Evolutionary conservation across 2,797 vertebrate species (phyloP), one percentile per base, ranked within the genome.

Genomic region (Smutsia gigantea): DNA sequence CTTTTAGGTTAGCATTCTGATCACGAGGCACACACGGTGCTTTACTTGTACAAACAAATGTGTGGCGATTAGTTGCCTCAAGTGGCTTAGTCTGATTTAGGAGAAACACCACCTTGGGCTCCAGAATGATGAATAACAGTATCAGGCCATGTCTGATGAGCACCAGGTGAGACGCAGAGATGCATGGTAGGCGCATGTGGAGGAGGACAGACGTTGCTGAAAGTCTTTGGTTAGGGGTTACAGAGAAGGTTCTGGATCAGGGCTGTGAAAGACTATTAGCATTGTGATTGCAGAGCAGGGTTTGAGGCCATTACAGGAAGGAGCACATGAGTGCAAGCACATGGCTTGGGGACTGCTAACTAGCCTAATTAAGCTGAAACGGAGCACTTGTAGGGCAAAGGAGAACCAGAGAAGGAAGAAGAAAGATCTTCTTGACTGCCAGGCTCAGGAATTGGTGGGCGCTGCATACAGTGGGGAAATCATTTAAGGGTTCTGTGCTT

Each of bases 151-250:
- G 27, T 55, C 61, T 21, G 34, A 10, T 29, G 23, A 72, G 7
- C 31, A 9, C 37, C 29, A 59, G 39, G 12, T 29, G 2, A 68
- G n/a, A 39, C n/a, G n/a, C 1, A 0, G 9, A 46, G 31, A 34
- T n/a, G 4, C 3, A 12, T 23, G 12, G 34, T 31, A 0, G 29
- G 23, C 68, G n/a, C 18, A 0, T 77, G 3, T 8, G 34, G 23
- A 87, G 39, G 17, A 49, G 11, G 46, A 29, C 7, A 15, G 59
- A 72, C 8, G 21, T 23, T 23, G n/a, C 9, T 84, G 49, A 53
- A 66, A 51, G 14, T 31, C 77, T 90, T 25, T 72, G 57, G 23
- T 75, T 57, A 49, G 46, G 11, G 19, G 5, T 78, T 93, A 57
- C 7, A 49, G 49, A 59, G 29, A 49, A 23, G 11, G 14, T 66